Conservation (phyloP, 1,140 invertebrate genomes). For the Sesamia nonagrioides region DNA sequence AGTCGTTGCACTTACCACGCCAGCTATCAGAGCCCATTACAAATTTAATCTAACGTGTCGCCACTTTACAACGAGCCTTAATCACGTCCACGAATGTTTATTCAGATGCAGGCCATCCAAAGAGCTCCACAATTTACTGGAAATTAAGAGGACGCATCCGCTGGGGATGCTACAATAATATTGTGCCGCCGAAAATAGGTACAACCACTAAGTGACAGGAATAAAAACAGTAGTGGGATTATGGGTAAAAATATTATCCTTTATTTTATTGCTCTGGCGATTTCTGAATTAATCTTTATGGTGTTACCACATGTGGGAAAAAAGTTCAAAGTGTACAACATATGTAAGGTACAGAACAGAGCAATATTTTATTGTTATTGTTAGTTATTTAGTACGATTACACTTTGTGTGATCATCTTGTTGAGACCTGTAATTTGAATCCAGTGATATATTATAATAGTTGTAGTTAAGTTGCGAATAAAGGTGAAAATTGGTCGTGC, state of each 20-base stretch:
- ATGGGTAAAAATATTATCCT: slow-evolving; percentile 30
- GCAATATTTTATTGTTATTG: no score
- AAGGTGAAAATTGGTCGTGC: no score
- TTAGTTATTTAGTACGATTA: no score
- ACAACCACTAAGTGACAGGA: slow-evolving; percentile 73
- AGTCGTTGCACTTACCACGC: not conserved
- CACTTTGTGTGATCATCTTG: no score
- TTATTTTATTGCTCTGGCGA: not conserved
- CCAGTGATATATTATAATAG: no score
- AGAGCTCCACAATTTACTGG: slow-evolving; percentile 81
- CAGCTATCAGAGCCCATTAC: not conserved
- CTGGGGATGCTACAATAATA: slow-evolving; percentile 83
- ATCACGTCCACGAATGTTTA: slow-evolving; percentile 74
- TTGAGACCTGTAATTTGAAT: no score
- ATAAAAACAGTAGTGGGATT: slow-evolving; percentile 71
- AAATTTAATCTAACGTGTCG: slow-evolving; percentile 46
- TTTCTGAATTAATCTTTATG: not conserved
- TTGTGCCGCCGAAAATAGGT: slow-evolving; percentile 78
- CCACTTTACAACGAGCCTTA: slow-evolving; percentile 60
- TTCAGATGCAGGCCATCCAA: slow-evolving; percentile 83
- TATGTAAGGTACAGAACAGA: no score
- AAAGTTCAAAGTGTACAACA: no score
- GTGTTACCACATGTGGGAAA: no score
- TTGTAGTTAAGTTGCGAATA: no score
- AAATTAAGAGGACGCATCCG: slow-evolving; percentile 84